A percentile compares a stretch with the other conserved stretches of the same genome.
Conservation (phyloP, 2,113 vertebrate species). For the Morone saxatilis region DNA sequence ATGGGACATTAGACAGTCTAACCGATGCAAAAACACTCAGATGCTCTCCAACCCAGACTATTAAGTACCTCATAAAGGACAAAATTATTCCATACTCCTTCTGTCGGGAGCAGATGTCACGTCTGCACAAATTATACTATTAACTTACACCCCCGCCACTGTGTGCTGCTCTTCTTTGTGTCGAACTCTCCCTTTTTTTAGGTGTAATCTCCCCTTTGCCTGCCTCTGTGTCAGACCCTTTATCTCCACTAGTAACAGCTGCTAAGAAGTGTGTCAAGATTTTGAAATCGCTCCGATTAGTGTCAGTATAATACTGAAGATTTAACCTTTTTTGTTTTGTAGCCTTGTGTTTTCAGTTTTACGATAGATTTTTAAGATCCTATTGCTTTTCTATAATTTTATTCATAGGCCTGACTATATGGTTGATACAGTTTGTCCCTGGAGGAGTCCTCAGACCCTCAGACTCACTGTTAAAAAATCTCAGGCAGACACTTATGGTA, state of each 20-base stretch:
- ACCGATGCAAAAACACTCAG: constrained; percentile 21
- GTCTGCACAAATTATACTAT: constrained; percentile 35
- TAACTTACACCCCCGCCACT: neutral
- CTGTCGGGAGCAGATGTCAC: constrained; percentile 22
- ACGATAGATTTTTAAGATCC: neutral
- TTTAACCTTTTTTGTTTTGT: neutral
- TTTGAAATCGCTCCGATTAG: constrained; percentile 24
- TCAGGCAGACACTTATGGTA: neutral
- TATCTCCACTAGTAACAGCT: constrained; percentile 24
- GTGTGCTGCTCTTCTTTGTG: constrained; percentile 12
- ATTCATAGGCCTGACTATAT: neutral
- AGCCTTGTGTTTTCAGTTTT: neutral
- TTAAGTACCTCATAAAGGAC: constrained; percentile 16
- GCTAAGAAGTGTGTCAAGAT: constrained; percentile 15
- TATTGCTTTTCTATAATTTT: neutral
- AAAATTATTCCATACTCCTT: constrained; percentile 3
- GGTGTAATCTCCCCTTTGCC: constrained; percentile 33
- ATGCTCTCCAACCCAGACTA: neutral
- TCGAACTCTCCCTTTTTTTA: neutral
- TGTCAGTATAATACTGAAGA: neutral
- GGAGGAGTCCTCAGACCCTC: neutral
- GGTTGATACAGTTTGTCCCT: constrained; percentile 1
- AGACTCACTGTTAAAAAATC: constrained; percentile 3
- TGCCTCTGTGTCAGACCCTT: constrained; percentile 25
- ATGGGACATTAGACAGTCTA: constrained; percentile 3